Evolutionary conservation across 1,140 invertebrate species (phyloP).

Genomic region (Magallana gigas): DNA sequence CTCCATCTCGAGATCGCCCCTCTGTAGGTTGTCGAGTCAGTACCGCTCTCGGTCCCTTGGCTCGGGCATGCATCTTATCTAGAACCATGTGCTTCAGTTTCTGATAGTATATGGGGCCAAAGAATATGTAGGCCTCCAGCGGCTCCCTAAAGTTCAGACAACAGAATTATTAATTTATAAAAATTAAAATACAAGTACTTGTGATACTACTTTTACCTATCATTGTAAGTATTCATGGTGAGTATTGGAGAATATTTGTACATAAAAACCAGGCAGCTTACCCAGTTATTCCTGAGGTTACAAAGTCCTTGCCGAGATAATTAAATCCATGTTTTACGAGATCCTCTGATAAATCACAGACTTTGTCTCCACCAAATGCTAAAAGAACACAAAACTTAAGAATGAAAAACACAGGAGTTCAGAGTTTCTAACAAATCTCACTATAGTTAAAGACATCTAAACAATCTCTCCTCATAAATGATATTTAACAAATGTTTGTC

Average conservation of each 20-base stretch:
- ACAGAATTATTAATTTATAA: no score
- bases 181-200: background rate
- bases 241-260: no score
- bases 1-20: conserved; percentile 97
- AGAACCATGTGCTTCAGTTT: conserved; percentile 99
- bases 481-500: no score
- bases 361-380: conserved; percentile 97
- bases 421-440: no score
- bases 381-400: conserved; percentile 66
- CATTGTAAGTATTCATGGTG: no score
- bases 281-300: conserved; percentile 98
- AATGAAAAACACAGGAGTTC: no score
- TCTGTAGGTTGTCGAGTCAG: conserved; percentile 98
- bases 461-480: no score
- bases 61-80: conserved; percentile 99
- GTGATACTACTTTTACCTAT: no score
- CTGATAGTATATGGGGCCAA: conserved; percentile 88
- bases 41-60: conserved; percentile 94
- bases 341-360: conserved; percentile 83
- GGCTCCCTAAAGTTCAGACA: conserved; percentile 82
- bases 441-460: no score
- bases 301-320: conserved; percentile 98
- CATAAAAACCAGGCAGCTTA: conserved; percentile 52
- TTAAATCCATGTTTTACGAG: conserved; percentile 94
- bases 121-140: conserved; percentile 97